Evolutionary conservation across 1,140 invertebrate species (phyloP), one percentile per base, ranked within the genome.

Genomic region (Bombus polaris): DNA sequence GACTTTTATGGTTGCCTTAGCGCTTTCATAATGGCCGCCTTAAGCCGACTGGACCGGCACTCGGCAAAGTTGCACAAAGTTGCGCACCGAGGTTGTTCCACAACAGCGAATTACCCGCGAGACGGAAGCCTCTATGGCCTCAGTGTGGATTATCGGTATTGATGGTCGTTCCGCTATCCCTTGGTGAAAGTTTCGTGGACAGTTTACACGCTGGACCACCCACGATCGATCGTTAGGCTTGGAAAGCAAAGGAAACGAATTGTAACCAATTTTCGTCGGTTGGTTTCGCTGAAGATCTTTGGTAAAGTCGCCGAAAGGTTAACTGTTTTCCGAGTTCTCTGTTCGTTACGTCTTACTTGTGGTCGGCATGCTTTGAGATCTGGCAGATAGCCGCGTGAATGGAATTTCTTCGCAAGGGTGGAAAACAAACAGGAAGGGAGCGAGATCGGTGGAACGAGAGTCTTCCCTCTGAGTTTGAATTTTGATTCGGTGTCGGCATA

Each of bases 1-100:
- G 86, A 92, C 85, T 93, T 94, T 94, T 94, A 94, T 85, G 89
- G 86, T 90, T 79, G 83, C 83, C 88, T 91, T 88, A 88, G 87
- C 82, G 73, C 87, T 89, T 80, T 85, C 81, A 89, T 93, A 92
- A 92, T 93, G 88, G 89, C 72, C 80, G 81, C 35, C 87, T 91
- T 89, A 85, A 88, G 90, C 92, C 90, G 77, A 47, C 83, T 87
- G 81, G 72, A 0, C 25, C 68, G 88, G 88, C n/a, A 47, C 18
- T 22, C 65, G 42, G 9, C 65, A 53, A 35, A 77, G 74, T 91
- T 76, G 87, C 85, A 91, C 91, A 91, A 93, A 93, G 90, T 93
- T 92, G 87, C 74, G 53, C 85, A 81, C 84, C 77, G 87, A 91
- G 71, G 86, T 90, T 65, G 65, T 42, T 85, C 76, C 73, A 80